These are phyloP conservation scores for Hippocampus kuda DNA, from an alignment of 2,797 vertebrate genomes.

Conservation along the genomic window DNA sequence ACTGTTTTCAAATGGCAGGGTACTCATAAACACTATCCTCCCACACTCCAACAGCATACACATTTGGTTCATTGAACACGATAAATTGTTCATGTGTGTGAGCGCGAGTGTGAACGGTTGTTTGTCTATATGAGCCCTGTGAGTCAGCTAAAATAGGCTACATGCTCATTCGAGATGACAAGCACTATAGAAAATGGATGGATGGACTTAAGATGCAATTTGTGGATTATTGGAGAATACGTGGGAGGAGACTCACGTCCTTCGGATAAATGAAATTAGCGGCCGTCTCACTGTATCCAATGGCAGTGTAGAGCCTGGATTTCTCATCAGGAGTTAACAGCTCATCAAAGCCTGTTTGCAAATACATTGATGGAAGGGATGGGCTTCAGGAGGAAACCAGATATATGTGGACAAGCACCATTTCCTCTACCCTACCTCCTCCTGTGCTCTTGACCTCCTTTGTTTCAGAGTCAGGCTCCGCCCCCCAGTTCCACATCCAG, in stretches of 20 bases:
- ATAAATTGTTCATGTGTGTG: too few relatives aligned
- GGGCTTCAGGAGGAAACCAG: background rate
- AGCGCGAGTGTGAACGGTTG: too few relatives aligned
- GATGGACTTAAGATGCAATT: background rate
- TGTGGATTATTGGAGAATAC: background rate
- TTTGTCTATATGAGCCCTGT: too few relatives aligned
- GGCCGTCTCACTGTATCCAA: conserved; percentile 89
- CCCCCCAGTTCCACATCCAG: conserved; percentile 90
- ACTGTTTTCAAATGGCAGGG: too few relatives aligned
- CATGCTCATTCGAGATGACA: too few relatives aligned
- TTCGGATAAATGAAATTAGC: conserved; percentile 92
- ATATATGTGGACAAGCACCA: background rate
- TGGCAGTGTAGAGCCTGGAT: conserved; percentile 88
- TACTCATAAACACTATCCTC: too few relatives aligned
- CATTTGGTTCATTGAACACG: too few relatives aligned
- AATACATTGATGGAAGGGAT: background rate
- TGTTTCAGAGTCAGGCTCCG: conserved; percentile 47
- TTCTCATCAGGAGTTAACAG: conserved; percentile 87
- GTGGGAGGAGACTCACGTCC: conserved; percentile 65
- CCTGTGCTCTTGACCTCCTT: conserved; percentile 65
- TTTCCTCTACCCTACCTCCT: conserved; percentile 56
- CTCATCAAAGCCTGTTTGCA: conserved; percentile 74
- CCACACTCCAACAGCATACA: too few relatives aligned
- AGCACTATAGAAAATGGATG: background rate
- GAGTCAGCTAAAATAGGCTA: background rate